Evolutionary conservation across 2,797 vertebrate genomes (phyloP), one percentile per base, ranked within the genome.

Genomic region (Melanotaenia nigrans): DNA sequence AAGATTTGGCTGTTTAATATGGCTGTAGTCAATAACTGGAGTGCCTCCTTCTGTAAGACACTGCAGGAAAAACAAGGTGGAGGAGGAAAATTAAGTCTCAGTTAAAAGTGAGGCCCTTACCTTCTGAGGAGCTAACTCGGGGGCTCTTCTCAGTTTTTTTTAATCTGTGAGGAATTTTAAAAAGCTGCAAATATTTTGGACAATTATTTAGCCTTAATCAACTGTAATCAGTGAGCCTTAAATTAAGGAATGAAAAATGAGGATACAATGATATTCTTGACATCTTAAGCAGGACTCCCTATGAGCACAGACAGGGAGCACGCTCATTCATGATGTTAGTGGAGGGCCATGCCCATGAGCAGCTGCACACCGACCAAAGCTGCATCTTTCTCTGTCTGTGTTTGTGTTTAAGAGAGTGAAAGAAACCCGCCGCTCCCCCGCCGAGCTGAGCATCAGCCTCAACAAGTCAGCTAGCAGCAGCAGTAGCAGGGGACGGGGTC

Each of bases 351-450:
- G 73, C 76, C 81, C 61, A 64, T 2, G 61, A 91, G 84, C 91
- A 92, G 91, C 90, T 93, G 91, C 87, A 77, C 72, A 62, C 69
- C 82, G 83, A 84, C 76, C 82, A 42, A 13, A 70, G 78, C 85
- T 61, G 1, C 81, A 61, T 83, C 72, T 77, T 64, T 67, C 56
- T 60, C 67, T 38, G 61, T 75, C 49, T 74, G 1, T 87, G 84
- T 85, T 85, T 80, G 86, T 85, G 71, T 74, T 77, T 79, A 77
- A 73, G 80, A 35, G 81, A 85, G 90, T 90, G 89, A 93, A 92
- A 75, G 87, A 90, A 83, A 73, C 89, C 66, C 83, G 79, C 86
- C 82, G 92, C 93, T 90, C 91, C 92, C 94, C 93, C 77, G 89
- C 88, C 61, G 93, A 87, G 94, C 85, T 58, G 78, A 91, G 90